Percentiles rank a stretch among this genome's conserved stretches.
These are phyloP conservation scores for Myiopsitta monachus DNA, from an alignment of 2,113 vertebrate genomes.

Conservation along the genomic window DNA sequence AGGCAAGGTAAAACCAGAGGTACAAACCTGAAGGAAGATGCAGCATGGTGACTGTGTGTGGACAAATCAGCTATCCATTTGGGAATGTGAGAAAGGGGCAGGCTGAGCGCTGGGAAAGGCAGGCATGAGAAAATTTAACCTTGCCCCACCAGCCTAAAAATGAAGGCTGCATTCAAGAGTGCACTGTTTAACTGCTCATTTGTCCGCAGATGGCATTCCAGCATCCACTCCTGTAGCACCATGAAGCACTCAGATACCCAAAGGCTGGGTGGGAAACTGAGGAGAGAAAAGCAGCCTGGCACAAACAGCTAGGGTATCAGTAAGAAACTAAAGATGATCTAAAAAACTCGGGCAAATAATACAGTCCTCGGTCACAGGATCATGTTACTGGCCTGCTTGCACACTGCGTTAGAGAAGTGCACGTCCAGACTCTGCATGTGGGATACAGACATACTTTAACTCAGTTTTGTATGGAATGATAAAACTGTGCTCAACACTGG, in stretches of 20 bases:
- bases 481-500: neutral
- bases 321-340: neutral
- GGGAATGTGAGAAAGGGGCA: neutral
- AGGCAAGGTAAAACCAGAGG: neutral
- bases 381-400: neutral
- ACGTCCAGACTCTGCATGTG: neutral
- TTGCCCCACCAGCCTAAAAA: neutral
- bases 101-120: neutral
- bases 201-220: neutral
- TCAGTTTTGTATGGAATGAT: neutral
- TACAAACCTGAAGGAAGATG: neutral
- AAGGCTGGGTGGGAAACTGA: neutral
- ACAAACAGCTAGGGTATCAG: neutral
- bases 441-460: neutral
- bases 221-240: neutral
- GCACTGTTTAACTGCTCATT: neutral
- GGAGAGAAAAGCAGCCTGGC: neutral
- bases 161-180: neutral
- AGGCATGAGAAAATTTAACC: neutral
- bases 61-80: neutral
- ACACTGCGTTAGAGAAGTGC: neutral
- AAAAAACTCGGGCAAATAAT: neutral
- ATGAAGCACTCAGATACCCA: neutral
- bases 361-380: neutral
- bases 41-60: neutral